Evolutionary conservation across 2,113 vertebrate species (phyloP).

Genomic region (Leptocoma aspasia): DNA sequence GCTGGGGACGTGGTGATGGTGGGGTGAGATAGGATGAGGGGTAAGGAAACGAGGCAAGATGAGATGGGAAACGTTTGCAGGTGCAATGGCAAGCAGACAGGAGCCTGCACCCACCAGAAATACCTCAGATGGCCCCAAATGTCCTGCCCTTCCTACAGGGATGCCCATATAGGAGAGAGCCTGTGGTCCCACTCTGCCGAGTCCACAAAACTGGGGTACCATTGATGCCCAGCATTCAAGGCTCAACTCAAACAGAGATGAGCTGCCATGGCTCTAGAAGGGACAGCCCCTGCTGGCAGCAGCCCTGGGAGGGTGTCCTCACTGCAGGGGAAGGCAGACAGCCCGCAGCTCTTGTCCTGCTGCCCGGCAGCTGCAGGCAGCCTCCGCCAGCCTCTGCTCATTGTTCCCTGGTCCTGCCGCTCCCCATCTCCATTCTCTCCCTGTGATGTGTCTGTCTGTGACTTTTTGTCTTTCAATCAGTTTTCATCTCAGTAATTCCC

Average conservation of each 20-base stretch:
- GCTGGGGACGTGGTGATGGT: not conserved
- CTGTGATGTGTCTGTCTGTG: slow-evolving; percentile 5
- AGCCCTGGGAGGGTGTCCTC: not conserved
- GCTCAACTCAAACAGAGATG: not conserved
- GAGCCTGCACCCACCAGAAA: not conserved
- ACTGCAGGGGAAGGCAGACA: not conserved
- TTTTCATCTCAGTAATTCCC: slow-evolving; percentile 72
- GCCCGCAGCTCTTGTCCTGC: not conserved
- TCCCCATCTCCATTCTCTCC: not conserved
- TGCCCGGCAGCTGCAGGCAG: not conserved
- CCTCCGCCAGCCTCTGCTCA: not conserved
- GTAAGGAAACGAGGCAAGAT: not conserved
- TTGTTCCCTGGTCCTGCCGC: not conserved
- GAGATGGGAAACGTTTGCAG: not conserved
- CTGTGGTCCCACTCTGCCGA: not conserved
- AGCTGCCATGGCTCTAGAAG: not conserved
- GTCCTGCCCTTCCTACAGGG: not conserved
- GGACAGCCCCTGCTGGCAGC: not conserved
- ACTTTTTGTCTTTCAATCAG: slow-evolving; percentile 57
- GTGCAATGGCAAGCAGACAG: not conserved
- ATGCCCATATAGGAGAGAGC: not conserved
- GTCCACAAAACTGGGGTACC: not conserved
- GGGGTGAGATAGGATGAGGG: not conserved
- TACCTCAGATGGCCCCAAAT: not conserved
- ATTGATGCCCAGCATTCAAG: rapidly evolving